Evolutionary conservation across 2,888 invertebrate genomes (phyloP).

Genomic region (Tillus elongatus): DNA sequence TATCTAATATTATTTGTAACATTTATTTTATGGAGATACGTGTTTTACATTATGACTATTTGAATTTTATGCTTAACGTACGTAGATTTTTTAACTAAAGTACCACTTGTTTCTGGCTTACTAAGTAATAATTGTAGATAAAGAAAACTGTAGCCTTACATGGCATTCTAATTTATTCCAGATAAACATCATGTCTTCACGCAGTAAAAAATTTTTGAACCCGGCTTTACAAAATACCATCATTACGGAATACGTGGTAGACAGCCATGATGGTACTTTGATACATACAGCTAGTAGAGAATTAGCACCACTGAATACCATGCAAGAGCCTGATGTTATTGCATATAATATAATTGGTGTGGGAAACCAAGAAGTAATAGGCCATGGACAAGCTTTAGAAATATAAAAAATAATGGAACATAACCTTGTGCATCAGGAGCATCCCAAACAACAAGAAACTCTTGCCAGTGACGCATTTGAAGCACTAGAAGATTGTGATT

Average conservation of each 20-base stretch:
- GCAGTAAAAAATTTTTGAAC: slow-evolving; percentile 1
- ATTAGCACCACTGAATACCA: slow-evolving; percentile 3
- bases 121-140: neutral
- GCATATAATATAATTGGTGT: neutral
- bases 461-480: neutral
- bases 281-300: neutral
- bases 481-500: neutral
- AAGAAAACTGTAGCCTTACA: neutral
- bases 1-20: slow-evolving; percentile 1
- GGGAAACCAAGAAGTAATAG: slow-evolving; percentile 1
- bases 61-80: neutral
- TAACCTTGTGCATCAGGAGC: slow-evolving; percentile 4
- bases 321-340: slow-evolving; percentile 2
- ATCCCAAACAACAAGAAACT: neutral
- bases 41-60: slow-evolving; percentile 1
- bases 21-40: slow-evolving; percentile 2
- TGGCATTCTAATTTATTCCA: neutral
- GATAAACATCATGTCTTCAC: slow-evolving; percentile 1
- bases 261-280: slow-evolving; percentile 2
- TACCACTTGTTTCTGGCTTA: slow-evolving; percentile 1
- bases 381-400: slow-evolving; percentile 1
- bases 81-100: slow-evolving; percentile 3
- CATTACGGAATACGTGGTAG: slow-evolving; percentile 3
- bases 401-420: neutral
- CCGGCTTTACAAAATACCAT: slow-evolving; percentile 2